Conservation (phyloP, 1,140 invertebrate genomes). For the Brevipalpus yothersi region DNA sequence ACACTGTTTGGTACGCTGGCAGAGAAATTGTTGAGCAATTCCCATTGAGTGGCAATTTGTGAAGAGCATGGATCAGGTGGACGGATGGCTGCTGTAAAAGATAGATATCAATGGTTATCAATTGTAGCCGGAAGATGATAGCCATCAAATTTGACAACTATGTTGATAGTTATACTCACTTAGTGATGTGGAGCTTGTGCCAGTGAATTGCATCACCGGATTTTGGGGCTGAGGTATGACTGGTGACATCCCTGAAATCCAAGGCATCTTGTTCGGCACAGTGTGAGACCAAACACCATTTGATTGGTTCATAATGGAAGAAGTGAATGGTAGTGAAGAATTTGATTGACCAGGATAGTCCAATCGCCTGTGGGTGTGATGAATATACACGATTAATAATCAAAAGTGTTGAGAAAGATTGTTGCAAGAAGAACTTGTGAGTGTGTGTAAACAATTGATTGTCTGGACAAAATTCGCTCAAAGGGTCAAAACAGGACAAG, state of each 20-base stretch:
- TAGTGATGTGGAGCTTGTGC: neutral
- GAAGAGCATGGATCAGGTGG: slow-evolving; percentile 12
- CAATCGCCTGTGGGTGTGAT: too few species aligned
- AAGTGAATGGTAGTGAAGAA: too few species aligned
- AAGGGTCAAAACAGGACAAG: too few species aligned
- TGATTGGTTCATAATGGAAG: neutral
- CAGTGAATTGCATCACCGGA: slow-evolving; percentile 7
- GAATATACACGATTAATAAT: too few species aligned
- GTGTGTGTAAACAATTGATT: too few species aligned
- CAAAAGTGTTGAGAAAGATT: too few species aligned
- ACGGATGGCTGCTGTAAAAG: neutral
- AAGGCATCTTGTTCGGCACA: slow-evolving; percentile 9
- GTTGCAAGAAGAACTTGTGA: too few species aligned
- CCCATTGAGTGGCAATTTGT: slow-evolving; percentile 11
- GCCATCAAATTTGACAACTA: neutral
- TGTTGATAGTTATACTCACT: neutral
- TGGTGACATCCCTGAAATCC: neutral
- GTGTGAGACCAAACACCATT: slow-evolving; percentile 10
- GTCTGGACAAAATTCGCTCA: too few species aligned
- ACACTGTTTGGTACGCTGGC: neutral
- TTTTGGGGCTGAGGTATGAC: neutral
- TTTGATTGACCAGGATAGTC: too few species aligned
- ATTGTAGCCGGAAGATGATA: neutral
- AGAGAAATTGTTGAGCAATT: slow-evolving; percentile 6
- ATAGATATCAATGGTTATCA: neutral